Conservation (phyloP, 23 tunicate genomes). For the Diplosoma virens region DNA sequence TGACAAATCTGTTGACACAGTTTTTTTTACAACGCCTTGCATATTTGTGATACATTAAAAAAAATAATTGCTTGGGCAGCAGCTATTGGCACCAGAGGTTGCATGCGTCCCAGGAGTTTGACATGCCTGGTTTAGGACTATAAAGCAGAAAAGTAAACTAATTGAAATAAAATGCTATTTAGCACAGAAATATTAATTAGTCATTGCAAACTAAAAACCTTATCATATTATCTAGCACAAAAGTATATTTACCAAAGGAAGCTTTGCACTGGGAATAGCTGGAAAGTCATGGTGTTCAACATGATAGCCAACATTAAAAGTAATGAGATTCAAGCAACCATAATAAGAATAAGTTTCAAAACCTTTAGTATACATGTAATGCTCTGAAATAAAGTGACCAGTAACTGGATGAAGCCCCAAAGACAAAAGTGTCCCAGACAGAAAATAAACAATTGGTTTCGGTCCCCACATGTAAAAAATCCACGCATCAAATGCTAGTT, state of each 20-base stretch:
- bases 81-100: too few species aligned
- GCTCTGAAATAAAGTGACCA: constrained; percentile 97
- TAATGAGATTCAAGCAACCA: constrained; percentile 76
- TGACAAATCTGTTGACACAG: too few species aligned
- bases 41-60: too few species aligned
- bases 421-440: constrained; percentile 73
- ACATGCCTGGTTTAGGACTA: too few species aligned
- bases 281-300: constrained; percentile 99
- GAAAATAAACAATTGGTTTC: constrained; percentile 74
- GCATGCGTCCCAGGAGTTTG: too few species aligned
- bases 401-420: constrained; percentile 92
- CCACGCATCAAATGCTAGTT: constrained; percentile 71
- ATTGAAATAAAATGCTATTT: too few species aligned
- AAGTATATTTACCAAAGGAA: constrained; percentile 73
- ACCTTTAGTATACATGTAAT: constrained; percentile 95
- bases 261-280: constrained; percentile 79
- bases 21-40: too few species aligned
- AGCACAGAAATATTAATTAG: too few species aligned
- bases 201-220: too few species aligned
- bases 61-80: too few species aligned
- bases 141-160: too few species aligned
- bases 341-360: constrained; percentile 94
- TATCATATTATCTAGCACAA: too few species aligned
- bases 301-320: constrained; percentile 98
- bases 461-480: constrained; percentile 79